phyloP scores from a whole-genome alignment of 2,888 invertebrate species.

The Timandra comae region DNA sequence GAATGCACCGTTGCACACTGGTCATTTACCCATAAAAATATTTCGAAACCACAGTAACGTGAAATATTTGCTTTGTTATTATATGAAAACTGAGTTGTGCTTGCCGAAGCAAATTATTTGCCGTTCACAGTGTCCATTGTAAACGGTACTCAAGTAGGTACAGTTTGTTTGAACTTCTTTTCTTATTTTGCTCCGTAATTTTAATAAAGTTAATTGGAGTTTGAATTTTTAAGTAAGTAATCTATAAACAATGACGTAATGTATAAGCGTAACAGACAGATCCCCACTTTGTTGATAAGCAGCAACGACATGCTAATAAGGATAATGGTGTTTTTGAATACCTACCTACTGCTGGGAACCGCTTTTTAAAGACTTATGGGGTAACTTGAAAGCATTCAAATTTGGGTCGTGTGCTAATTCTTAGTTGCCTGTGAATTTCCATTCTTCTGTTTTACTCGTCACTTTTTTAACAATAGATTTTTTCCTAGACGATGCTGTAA shows the following conservation, averaged over 20 bases:
- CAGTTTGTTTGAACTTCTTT: no score
- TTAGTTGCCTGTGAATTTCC: constrained; percentile 9
- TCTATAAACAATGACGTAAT: no score
- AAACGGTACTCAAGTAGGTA: no score
- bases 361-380: constrained; percentile 15
- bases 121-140: constrained; percentile 2
- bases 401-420: constrained; percentile 21
- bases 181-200: no score
- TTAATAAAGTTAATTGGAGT: no score
- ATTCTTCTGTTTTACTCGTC: constrained; percentile 1
- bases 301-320: constrained; percentile 19
- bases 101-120: constrained; percentile 10
- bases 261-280: no score
- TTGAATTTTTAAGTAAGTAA: no score
- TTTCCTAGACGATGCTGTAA: no score
- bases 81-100: constrained; percentile 12
- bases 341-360: no score
- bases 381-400: constrained; percentile 12
- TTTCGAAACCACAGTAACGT: constrained; percentile 15
- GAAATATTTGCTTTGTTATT: constrained; percentile 12
- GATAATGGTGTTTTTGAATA: constrained; percentile 19
- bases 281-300: background rate
- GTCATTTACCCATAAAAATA: constrained; percentile 19
- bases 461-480: background rate
- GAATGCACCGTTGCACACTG: constrained; percentile 43